Percentiles rank a stretch among this genome's conserved stretches.
These are phyloP conservation scores for Atractosteus spatula DNA, from an alignment of 2,113 vertebrate species.

Conservation along the genomic window DNA sequence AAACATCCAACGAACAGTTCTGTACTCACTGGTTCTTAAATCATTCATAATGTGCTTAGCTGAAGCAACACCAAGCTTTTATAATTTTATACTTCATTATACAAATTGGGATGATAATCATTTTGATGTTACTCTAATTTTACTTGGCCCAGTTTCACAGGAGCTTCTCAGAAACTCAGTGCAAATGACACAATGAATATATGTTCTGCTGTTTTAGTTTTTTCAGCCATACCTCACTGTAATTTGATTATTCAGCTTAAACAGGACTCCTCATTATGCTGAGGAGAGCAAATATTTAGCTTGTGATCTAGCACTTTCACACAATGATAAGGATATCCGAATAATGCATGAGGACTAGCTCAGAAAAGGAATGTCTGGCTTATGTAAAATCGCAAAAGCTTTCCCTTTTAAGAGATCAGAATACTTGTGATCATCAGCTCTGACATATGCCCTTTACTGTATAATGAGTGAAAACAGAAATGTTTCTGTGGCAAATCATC, in stretches of 20 bases:
- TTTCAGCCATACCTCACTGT: constrained; percentile 56
- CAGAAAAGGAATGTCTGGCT: constrained; percentile 12
- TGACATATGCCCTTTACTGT: constrained; percentile 28
- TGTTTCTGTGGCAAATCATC: constrained; percentile 10
- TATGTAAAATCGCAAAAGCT: not conserved
- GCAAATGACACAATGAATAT: constrained; percentile 18
- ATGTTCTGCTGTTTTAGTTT: constrained; percentile 28
- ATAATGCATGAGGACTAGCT: not conserved
- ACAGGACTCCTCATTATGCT: constrained; percentile 50
- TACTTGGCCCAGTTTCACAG: constrained; percentile 17
- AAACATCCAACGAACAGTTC: constrained; percentile 34
- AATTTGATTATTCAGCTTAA: constrained; percentile 46
- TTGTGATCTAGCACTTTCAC: constrained; percentile 34
- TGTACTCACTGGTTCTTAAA: constrained; percentile 28
- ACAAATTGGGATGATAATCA: constrained; percentile 56
- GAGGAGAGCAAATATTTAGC: constrained; percentile 37
- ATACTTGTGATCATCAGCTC: constrained; percentile 39
- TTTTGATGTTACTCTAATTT: constrained; percentile 50
- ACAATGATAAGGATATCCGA: constrained; percentile 46
- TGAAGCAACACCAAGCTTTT: constrained; percentile 36
- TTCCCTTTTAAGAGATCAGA: constrained; percentile 12
- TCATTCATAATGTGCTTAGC: constrained; percentile 18
- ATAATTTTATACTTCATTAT: constrained; percentile 51
- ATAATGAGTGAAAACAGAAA: constrained; percentile 41
- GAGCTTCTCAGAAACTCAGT: constrained; percentile 7